Conservation (phyloP, 35 echinoderm and acorn worm species). For the Diadema setosum region DNA sequence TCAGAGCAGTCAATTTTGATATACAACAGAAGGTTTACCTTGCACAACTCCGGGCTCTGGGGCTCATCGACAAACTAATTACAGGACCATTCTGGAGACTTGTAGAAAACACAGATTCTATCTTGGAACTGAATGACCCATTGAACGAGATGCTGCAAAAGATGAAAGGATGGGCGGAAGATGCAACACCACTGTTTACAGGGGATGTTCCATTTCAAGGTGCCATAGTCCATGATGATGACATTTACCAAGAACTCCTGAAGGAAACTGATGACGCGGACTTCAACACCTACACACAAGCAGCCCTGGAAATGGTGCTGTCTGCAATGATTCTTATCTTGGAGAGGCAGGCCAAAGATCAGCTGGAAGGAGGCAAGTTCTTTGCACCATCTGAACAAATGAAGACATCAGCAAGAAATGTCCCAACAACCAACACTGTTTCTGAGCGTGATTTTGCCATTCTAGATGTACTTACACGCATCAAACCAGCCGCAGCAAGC, state of each 20-base stretch:
- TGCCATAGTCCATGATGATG: neutral
- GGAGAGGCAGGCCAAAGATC: slow-evolving; percentile 24
- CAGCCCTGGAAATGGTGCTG: slow-evolving; percentile 2
- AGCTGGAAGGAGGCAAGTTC: slow-evolving; percentile 18
- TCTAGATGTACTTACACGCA: neutral
- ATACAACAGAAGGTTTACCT: slow-evolving; percentile 41
- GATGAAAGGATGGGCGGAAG: neutral
- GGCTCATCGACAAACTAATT: slow-evolving; percentile 47
- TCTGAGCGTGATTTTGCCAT: slow-evolving; percentile 6
- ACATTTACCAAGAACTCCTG: neutral
- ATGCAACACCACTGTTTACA: neutral
- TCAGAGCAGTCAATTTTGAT: slow-evolving; percentile 33
- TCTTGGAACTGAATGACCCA: neutral
- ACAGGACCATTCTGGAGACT: slow-evolving; percentile 45
- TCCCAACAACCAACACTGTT: slow-evolving; percentile 23
- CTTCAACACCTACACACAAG: neutral
- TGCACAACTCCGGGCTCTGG: slow-evolving; percentile 23
- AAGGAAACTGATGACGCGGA: slow-evolving; percentile 12
- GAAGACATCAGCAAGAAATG: neutral
- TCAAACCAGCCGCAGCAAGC: slow-evolving; percentile 23
- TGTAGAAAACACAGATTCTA: neutral
- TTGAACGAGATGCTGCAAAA: neutral
- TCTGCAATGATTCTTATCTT: neutral
- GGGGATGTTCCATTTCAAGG: neutral
- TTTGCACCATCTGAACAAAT: neutral